Evolutionary conservation across 2,113 vertebrate genomes (phyloP).

Genomic region (Sorex fumeus): DNA sequence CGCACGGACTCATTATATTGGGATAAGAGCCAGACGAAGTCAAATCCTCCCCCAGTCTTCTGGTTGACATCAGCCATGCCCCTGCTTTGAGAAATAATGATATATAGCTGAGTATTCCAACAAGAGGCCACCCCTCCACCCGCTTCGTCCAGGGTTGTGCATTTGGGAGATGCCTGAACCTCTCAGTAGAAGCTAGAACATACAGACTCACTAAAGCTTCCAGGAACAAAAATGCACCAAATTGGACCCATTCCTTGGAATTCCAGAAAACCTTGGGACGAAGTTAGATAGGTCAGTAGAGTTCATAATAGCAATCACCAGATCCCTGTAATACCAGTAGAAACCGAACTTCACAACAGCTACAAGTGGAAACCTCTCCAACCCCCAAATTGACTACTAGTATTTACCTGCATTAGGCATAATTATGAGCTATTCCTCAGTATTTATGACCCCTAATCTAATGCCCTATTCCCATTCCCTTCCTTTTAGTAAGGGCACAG

Average conservation of each 20-base stretch:
- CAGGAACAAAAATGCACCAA: background rate
- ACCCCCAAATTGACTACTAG: background rate
- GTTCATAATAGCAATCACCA: background rate
- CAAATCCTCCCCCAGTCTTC: background rate
- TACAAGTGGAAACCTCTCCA: background rate
- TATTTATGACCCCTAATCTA: background rate
- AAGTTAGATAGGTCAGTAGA: background rate
- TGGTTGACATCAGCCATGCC: background rate
- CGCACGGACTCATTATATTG: background rate
- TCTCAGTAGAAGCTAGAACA: background rate
- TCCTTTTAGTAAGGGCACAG: background rate
- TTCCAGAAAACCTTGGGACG: background rate
- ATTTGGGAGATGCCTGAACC: background rate
- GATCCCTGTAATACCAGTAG: background rate
- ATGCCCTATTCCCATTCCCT: background rate
- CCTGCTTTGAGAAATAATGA: slow-evolving; percentile 31
- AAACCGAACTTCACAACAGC: background rate
- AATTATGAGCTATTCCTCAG: background rate
- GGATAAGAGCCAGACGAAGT: background rate
- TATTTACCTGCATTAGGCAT: background rate
- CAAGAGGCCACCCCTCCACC: background rate
- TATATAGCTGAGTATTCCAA: background rate
- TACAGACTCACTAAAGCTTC: background rate
- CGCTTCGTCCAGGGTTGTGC: background rate
- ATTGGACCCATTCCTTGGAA: background rate